Evolutionary conservation across 2,113 vertebrate genomes (phyloP).

Genomic region (Megaceryle torquata): DNA sequence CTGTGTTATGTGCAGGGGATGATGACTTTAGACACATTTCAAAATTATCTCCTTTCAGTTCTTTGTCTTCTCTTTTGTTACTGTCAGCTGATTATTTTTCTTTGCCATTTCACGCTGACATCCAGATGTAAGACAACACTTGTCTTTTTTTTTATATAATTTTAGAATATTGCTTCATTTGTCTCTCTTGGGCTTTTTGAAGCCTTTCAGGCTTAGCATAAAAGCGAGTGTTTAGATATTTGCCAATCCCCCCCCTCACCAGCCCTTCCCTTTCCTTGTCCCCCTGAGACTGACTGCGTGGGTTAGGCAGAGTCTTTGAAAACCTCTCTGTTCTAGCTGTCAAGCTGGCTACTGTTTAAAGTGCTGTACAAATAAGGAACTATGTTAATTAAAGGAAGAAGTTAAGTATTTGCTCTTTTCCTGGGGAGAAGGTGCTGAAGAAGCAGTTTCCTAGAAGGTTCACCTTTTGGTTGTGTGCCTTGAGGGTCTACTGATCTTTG

Average conservation of each 20-base stretch:
- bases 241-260: neutral
- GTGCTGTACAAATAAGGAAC: neutral
- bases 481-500: neutral
- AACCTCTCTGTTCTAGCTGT: neutral
- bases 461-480: neutral
- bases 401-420: neutral
- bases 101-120: neutral
- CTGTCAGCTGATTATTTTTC: neutral
- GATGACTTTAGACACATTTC: neutral
- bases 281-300: neutral
- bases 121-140: neutral
- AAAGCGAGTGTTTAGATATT: neutral
- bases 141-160: neutral
- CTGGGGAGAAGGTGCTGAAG: neutral
- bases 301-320: neutral
- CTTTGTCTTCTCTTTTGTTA: neutral
- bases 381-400: neutral
- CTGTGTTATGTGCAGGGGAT: neutral
- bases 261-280: neutral
- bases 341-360: neutral
- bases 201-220: slow-evolving; percentile 9
- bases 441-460: neutral
- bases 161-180: neutral
- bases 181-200: slow-evolving; percentile 9
- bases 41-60: neutral